These are phyloP conservation scores for mouse (Mus musculus) DNA, from an alignment of 2,113 vertebrate species.

Conservation along the genomic window DNA sequence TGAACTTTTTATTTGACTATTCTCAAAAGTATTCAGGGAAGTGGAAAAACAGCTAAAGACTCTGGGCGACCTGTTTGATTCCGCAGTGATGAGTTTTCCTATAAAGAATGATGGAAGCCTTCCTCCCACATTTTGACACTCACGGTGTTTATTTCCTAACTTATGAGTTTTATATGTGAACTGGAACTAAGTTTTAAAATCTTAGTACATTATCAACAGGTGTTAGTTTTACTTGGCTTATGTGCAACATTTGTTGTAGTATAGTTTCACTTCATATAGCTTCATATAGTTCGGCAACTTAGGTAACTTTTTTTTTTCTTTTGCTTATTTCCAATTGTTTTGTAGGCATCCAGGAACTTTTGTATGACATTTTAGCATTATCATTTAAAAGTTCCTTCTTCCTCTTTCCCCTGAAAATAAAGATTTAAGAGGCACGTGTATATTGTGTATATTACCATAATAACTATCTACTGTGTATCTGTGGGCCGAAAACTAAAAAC, in stretches of 20 bases:
- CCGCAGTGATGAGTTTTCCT: background rate
- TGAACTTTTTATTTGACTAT: background rate
- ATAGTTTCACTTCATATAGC: constrained; percentile 30
- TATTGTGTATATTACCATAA: background rate
- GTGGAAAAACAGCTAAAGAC: background rate
- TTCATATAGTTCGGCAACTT: background rate
- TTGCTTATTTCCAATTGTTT: background rate
- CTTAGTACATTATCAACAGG: background rate
- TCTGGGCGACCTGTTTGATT: background rate
- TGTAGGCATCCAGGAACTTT: background rate
- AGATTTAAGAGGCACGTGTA: background rate
- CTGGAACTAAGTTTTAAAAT: constrained; percentile 33
- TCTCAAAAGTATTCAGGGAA: background rate
- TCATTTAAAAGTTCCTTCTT: background rate
- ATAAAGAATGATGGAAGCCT: background rate
- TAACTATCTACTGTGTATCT: background rate
- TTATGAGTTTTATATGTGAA: background rate
- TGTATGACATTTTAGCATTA: constrained; percentile 22
- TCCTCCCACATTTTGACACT: constrained; percentile 23
- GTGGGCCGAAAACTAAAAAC: background rate
- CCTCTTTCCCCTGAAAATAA: background rate
- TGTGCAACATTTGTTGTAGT: background rate
- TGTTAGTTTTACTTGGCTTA: background rate
- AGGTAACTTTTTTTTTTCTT: too few relatives aligned
- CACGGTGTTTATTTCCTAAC: background rate